Evolutionary conservation across 2,797 vertebrate genomes (phyloP).

Genomic region (Pelodytes ibericus): DNA sequence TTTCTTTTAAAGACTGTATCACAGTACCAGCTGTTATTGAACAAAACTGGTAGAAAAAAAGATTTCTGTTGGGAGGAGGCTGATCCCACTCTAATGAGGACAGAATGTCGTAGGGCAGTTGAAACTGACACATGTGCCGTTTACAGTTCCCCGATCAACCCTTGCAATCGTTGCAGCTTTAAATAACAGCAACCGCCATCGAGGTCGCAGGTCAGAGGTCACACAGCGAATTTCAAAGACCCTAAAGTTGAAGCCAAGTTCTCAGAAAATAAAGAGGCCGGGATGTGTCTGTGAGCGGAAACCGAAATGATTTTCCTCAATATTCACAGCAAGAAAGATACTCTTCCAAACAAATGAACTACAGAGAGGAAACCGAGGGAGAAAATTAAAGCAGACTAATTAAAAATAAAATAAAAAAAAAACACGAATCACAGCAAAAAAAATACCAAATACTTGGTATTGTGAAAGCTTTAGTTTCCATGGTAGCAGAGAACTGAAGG

Average conservation of each 20-base stretch:
- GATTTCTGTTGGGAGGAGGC: too few species aligned
- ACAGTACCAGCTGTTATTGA: too few species aligned
- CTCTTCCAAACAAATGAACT: neutral
- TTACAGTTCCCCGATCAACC: neutral
- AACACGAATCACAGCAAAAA: too few species aligned
- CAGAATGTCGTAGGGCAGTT: too few species aligned
- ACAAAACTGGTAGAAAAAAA: too few species aligned
- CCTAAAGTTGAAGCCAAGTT: neutral
- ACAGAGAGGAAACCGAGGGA: neutral
- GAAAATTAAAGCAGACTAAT: neutral
- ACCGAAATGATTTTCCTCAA: too few species aligned
- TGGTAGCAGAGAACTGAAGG: neutral
- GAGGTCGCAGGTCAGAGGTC: neutral
- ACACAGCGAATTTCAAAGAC: neutral
- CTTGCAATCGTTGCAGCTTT: neutral
- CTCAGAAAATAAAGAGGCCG: neutral
- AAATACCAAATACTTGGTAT: neutral
- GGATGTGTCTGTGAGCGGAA: too few species aligned
- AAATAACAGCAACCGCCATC: neutral
- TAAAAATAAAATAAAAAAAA: neutral
- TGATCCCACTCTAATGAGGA: too few species aligned
- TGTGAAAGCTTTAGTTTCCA: conserved; percentile 8
- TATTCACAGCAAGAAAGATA: neutral
- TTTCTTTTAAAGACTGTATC: too few species aligned
- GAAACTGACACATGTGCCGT: neutral